These are phyloP conservation scores for Dermolepida albohirtum DNA, from an alignment of 2,888 invertebrate genomes.

Conservation along the genomic window DNA sequence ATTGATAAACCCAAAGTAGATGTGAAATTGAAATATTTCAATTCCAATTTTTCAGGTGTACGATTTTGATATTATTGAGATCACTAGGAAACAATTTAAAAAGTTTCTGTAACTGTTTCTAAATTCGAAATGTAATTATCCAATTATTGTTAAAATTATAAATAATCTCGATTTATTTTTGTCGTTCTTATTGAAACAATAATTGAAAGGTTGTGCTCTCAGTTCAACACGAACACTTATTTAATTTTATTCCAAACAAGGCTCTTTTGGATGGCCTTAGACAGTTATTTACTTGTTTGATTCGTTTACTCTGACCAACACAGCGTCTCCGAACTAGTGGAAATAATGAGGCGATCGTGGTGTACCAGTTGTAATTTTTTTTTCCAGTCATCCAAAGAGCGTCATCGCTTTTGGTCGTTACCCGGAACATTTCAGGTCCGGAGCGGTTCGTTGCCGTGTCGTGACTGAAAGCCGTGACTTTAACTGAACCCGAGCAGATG, in stretches of 20 bases:
- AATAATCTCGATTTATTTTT: too few relatives aligned
- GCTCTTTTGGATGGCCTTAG: not conserved
- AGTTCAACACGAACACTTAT: not conserved
- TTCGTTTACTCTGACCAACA: slow-evolving; percentile 28
- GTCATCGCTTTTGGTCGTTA: slow-evolving; percentile 32
- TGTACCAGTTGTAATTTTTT: slow-evolving; percentile 27
- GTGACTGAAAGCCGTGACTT: slow-evolving; percentile 50
- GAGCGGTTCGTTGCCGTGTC: slow-evolving; percentile 41
- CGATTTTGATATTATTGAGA: too few relatives aligned
- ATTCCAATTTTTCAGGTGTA: too few relatives aligned
- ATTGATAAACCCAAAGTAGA: too few relatives aligned
- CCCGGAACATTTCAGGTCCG: slow-evolving; percentile 38
- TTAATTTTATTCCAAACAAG: not conserved
- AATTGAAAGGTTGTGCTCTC: too few relatives aligned
- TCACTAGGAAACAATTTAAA: too few relatives aligned
- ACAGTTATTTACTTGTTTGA: slow-evolving; percentile 27
- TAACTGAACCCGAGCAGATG: slow-evolving; percentile 48
- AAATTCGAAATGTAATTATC: too few relatives aligned
- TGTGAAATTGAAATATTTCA: too few relatives aligned
- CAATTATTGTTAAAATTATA: too few relatives aligned
- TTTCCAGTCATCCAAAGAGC: not conserved
- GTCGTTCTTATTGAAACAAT: too few relatives aligned
- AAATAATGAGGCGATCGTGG: slow-evolving; percentile 31
- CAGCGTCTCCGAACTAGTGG: slow-evolving; percentile 15
- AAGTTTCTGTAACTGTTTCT: too few relatives aligned